Conservation (phyloP, 1,140 invertebrate species). For the Tyrophagus putrescentiae region DNA sequence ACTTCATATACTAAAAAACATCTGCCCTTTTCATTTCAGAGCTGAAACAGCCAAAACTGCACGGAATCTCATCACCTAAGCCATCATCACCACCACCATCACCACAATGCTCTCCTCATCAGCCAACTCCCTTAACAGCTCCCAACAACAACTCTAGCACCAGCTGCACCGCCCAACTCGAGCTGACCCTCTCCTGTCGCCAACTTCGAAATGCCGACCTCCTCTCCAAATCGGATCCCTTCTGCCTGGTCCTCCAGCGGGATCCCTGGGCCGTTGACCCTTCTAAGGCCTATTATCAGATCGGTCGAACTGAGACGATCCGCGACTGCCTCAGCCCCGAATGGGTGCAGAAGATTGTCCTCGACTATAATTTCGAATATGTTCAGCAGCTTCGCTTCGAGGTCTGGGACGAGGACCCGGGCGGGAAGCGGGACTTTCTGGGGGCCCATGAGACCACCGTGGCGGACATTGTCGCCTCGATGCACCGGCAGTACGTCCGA, state of each 20-base stretch:
- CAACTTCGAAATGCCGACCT: conserved; percentile 44
- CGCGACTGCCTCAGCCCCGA: conserved; percentile 41
- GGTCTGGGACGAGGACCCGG: conserved; percentile 29
- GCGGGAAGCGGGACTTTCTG: conserved; percentile 39
- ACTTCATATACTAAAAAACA: too few species aligned
- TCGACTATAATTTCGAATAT: conserved; percentile 43
- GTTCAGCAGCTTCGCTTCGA: conserved; percentile 31
- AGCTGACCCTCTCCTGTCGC: conserved; percentile 31
- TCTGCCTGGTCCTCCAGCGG: conserved; percentile 39
- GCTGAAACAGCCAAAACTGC: too few species aligned
- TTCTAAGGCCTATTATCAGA: conserved; percentile 27
- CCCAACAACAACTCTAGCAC: not conserved
- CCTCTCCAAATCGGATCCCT: conserved; percentile 49
- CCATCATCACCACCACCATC: too few species aligned
- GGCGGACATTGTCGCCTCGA: conserved; percentile 39
- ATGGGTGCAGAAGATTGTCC: conserved; percentile 39
- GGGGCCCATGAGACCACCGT: conserved; percentile 38
- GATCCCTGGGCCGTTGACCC: conserved; percentile 7
- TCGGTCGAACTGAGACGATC: conserved; percentile 41
- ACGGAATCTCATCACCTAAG: too few species aligned
- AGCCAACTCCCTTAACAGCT: too few species aligned
- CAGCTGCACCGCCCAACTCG: conserved; percentile 16
- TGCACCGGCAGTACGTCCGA: conserved; percentile 29
- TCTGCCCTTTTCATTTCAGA: too few species aligned
- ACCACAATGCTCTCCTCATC: too few species aligned